Evolutionary conservation across 2,113 vertebrate genomes (phyloP).

Genomic region (Malurus melanocephalus): DNA sequence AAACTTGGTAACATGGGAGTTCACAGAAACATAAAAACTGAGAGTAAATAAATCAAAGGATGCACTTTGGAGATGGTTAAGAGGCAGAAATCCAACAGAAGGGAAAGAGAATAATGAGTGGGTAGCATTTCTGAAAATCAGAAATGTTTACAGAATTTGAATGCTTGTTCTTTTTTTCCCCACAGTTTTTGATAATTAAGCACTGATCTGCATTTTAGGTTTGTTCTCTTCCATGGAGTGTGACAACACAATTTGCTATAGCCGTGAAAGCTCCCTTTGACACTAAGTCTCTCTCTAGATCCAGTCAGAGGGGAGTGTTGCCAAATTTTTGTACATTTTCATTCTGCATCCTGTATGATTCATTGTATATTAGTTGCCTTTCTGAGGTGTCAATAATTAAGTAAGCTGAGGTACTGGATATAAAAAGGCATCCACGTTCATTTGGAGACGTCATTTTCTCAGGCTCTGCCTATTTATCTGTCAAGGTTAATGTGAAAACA

Average conservation of each 20-base stretch:
- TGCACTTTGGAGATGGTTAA: background rate
- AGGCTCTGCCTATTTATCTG: conserved; percentile 24
- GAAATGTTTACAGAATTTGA: background rate
- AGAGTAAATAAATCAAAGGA: background rate
- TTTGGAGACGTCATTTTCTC: conserved; percentile 30
- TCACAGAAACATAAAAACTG: background rate
- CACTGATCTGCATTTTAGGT: background rate
- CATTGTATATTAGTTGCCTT: conserved; percentile 22
- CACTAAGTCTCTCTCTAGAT: background rate
- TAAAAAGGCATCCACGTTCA: conserved; percentile 13
- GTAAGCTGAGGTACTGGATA: conserved; percentile 23
- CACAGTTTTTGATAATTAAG: background rate
- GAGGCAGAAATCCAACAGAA: conserved; percentile 15
- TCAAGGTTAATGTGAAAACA: conserved; percentile 19
- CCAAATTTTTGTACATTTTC: conserved; percentile 11
- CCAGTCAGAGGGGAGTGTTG: background rate
- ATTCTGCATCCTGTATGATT: background rate
- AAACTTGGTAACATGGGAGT: background rate
- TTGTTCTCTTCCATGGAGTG: background rate
- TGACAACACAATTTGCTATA: background rate
- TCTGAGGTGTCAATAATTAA: conserved; percentile 17
- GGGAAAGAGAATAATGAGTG: background rate
- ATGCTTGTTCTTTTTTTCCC: background rate
- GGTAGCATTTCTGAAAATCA: conserved; percentile 8
- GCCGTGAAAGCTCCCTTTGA: background rate